These are phyloP conservation scores for Indri indri DNA, from an alignment of 2,113 vertebrate species.

Conservation along the genomic window DNA sequence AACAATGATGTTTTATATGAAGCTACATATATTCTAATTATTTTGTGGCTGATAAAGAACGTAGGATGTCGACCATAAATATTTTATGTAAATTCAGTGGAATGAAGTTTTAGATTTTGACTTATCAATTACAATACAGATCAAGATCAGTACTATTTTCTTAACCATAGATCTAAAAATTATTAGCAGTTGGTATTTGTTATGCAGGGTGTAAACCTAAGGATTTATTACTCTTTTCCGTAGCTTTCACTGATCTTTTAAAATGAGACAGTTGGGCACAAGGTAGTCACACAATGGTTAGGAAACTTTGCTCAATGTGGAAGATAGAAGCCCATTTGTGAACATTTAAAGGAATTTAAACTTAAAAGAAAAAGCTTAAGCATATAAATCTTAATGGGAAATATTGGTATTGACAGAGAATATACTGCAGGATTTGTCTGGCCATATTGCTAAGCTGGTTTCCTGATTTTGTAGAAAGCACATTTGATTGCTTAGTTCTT, in stretches of 20 bases:
- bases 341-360: background rate
- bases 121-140: background rate
- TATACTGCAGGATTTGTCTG: background rate
- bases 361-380: background rate
- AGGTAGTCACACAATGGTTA: background rate
- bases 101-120: background rate
- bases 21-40: background rate
- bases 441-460: background rate
- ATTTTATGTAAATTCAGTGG: conserved; percentile 11
- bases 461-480: background rate
- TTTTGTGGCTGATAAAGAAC: background rate
- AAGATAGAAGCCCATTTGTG: background rate
- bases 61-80: background rate
- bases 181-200: background rate
- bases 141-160: background rate
- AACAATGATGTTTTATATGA: background rate
- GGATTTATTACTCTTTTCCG: background rate
- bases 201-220: background rate
- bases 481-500: conserved; percentile 27
- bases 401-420: background rate
- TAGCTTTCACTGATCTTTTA: background rate
- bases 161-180: background rate
- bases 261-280: background rate
- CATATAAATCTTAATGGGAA: conserved; percentile 25
- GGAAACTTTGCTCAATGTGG: background rate